These are phyloP conservation scores for Amphipoea lucens DNA, from an alignment of 2,888 invertebrate species.

Conservation along the genomic window DNA sequence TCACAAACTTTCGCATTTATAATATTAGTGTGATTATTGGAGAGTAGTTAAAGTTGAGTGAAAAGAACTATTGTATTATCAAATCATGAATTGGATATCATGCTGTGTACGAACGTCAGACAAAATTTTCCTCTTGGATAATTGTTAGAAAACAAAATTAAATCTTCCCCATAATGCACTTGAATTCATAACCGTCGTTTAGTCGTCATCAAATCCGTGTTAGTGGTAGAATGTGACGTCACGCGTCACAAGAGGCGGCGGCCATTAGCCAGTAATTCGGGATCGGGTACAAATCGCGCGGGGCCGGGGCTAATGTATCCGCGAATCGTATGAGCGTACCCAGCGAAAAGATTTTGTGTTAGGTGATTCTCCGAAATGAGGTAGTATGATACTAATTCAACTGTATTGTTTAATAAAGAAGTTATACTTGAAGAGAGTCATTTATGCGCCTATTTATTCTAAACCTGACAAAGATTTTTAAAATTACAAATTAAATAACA, in stretches of 20 bases:
- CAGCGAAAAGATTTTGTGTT: neutral
- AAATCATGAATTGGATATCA: neutral
- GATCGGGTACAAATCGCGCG: constrained; percentile 82
- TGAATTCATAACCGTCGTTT: constrained; percentile 34
- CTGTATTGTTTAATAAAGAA: neutral
- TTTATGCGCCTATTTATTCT: neutral
- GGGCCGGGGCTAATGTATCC: constrained; percentile 78
- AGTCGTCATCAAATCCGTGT: constrained; percentile 44
- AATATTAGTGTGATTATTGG: neutral
- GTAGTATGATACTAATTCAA: neutral
- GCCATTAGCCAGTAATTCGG: constrained; percentile 51
- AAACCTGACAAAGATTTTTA: too few relatives aligned
- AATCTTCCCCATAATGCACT: neutral
- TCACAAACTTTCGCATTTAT: too few relatives aligned
- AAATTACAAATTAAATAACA: too few relatives aligned
- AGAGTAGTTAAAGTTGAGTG: neutral
- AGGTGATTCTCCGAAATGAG: neutral
- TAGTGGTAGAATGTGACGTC: constrained; percentile 44
- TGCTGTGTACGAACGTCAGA: neutral
- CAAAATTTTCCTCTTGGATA: too few relatives aligned
- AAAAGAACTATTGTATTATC: neutral
- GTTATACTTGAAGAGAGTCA: neutral
- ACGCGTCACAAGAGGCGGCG: constrained; percentile 44
- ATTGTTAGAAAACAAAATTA: neutral
- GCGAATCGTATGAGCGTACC: constrained; percentile 6